phyloP scores from a whole-genome alignment of 2,113 vertebrate species.

The Dolichallabes microphthalmus region DNA sequence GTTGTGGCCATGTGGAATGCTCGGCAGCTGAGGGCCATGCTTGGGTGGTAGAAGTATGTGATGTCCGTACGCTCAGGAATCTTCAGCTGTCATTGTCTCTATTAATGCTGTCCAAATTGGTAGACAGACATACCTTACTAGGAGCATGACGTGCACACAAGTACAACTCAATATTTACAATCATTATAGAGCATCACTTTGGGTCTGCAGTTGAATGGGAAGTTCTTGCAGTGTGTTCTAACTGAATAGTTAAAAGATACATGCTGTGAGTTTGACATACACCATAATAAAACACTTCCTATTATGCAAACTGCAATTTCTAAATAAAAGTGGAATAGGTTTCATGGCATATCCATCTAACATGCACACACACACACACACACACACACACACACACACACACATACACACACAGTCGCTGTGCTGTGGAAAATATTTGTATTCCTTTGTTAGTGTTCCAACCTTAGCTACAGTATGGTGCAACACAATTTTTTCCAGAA shows the following conservation, averaged over 20 bases:
- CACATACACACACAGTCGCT: not conserved
- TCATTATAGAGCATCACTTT: not conserved
- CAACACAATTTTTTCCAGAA: not conserved
- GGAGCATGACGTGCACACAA: not conserved
- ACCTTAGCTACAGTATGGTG: not conserved
- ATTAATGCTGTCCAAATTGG: constrained; percentile 31
- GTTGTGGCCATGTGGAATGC: constrained; percentile 39
- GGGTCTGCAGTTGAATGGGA: not conserved
- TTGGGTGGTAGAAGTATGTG: constrained; percentile 36
- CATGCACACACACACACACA: not conserved
- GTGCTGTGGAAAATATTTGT: not conserved
- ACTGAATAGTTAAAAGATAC: not conserved
- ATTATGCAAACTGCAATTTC: not conserved
- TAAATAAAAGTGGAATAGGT: not conserved
- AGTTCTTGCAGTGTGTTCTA: not conserved
- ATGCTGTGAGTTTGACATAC: not conserved
- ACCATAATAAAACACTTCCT: not conserved
- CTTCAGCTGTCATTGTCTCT: constrained; percentile 59
- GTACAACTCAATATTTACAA: not conserved
- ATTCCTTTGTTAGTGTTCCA: not conserved
- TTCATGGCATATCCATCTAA: not conserved
- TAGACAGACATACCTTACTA: not conserved
- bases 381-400: not conserved
- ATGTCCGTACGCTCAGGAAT: constrained; percentile 36
- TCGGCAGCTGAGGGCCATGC: constrained; percentile 49